Evolutionary conservation across 35 echinoderm and acorn worm genomes (phyloP), one percentile per base, ranked within the genome.

Genomic region (Anneissia japonica): DNA sequence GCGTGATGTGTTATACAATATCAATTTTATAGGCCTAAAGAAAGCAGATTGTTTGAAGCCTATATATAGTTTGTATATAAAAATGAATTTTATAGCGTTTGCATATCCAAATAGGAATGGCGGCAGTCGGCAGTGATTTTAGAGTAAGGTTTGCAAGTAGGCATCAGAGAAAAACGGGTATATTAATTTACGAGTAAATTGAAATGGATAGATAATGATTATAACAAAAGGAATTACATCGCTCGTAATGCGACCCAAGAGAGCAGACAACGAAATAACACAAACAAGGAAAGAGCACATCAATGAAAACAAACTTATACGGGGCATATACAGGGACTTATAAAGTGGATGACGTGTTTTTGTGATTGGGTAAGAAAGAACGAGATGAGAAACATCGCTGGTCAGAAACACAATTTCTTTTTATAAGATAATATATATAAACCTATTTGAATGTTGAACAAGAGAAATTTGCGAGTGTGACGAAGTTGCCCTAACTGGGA

Each of bases 181-280:
- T 64, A 64, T 64, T 64, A 64, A 64, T 64, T 64, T 64, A 64
- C 21, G 51, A 64, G 51, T 64, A 64, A 64, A 64, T 64, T 64
- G 51, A 64, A 64, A 64, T 64, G 51, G 51, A 64, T 64, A 64
- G 51, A 64, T 64, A 64, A 64, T 64, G 51, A 64, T 64, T 64
- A 64, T 64, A 64, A 64, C 51, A 64, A 64, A 64, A 64, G 51
- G 51, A 64, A 64, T 64, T 64, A 64, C 51, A 64, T 64, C 51
- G 51, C 51, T 6, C 5, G 51, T 64, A 64, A 64, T 64, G 51
- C 21, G 51, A 64, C 51, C 51, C 51, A 64, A 9, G 51, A 64
- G 51, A 64, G 21, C 11, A 12, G 10, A 26, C 2, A 6, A 3
- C 51, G 40, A 64, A 64, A 26, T 64, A 64, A 64, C 51, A 64